phyloP scores from a whole-genome alignment of 2,113 vertebrate genomes.

The Ceyx melanurus region DNA sequence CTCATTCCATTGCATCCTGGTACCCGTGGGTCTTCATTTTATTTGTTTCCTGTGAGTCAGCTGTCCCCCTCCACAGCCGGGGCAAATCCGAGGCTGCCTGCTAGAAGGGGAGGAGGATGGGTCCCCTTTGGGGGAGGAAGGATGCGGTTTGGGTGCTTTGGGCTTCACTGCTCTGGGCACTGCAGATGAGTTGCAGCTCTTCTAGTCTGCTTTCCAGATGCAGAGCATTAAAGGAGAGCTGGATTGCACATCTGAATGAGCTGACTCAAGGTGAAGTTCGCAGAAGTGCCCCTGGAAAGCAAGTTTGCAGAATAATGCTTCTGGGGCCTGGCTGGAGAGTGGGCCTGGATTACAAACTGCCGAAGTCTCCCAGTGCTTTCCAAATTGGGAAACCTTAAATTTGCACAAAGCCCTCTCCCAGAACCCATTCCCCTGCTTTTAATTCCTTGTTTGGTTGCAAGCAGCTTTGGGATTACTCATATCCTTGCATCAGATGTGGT shows the following conservation, averaged over 20 bases:
- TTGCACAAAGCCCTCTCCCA: neutral
- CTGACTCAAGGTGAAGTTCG: neutral
- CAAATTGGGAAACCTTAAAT: neutral
- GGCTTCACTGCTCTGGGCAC: neutral
- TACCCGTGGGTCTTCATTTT: neutral
- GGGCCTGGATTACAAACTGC: neutral
- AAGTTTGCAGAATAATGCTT: neutral
- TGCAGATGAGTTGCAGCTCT: neutral
- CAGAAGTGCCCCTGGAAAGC: neutral
- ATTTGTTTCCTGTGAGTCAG: neutral
- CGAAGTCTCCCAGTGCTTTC: neutral
- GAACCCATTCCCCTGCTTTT: neutral
- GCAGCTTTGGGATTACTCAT: slow-evolving; percentile 25
- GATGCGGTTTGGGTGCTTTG: neutral
- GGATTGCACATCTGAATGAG: neutral
- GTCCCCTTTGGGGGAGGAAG: neutral
- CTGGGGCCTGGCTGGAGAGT: neutral
- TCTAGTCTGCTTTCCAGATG: neutral
- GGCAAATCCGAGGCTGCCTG: neutral
- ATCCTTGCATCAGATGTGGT: neutral
- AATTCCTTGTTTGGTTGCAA: neutral
- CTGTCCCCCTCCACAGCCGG: neutral
- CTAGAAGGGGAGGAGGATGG: neutral
- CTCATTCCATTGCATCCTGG: neutral
- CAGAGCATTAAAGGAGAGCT: neutral